phyloP scores from a whole-genome alignment of 2,888 invertebrate species.

The Drosophila kuntzei region DNA sequence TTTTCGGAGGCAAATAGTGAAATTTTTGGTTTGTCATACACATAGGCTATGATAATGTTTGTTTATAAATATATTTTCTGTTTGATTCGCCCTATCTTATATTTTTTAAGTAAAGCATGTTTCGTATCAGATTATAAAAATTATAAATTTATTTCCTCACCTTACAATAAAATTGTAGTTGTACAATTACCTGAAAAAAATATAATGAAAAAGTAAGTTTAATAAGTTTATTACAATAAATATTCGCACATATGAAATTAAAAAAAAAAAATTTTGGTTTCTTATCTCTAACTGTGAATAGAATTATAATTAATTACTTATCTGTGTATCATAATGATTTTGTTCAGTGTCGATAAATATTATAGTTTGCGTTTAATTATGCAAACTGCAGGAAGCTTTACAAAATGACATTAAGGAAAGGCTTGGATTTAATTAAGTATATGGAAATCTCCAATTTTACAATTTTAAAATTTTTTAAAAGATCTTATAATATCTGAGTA shows the following conservation, averaged over 20 bases:
- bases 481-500: no score
- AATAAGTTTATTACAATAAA: neutral
- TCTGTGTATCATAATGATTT: neutral
- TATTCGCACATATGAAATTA: neutral
- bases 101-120: neutral
- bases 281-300: neutral
- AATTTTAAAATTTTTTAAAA: no score
- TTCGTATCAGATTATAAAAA: neutral
- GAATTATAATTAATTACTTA: neutral
- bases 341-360: neutral
- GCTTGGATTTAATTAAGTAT: neutral
- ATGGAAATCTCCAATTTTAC: no score
- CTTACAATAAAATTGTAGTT: neutral
- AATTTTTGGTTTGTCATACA: no score
- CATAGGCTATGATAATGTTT: no score
- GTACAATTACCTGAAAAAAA: conserved; percentile 9
- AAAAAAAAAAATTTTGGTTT: neutral
- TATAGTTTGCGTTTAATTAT: neutral
- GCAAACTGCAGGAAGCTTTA: neutral
- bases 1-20: neutral
- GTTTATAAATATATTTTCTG: no score
- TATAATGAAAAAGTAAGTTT: neutral
- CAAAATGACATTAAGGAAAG: neutral
- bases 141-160: neutral
- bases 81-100: neutral